Percentiles rank a stretch among this genome's conserved stretches.
These are phyloP conservation scores for Ophion slaviceki DNA, from an alignment of 2,888 invertebrate genomes.

Conservation along the genomic window DNA sequence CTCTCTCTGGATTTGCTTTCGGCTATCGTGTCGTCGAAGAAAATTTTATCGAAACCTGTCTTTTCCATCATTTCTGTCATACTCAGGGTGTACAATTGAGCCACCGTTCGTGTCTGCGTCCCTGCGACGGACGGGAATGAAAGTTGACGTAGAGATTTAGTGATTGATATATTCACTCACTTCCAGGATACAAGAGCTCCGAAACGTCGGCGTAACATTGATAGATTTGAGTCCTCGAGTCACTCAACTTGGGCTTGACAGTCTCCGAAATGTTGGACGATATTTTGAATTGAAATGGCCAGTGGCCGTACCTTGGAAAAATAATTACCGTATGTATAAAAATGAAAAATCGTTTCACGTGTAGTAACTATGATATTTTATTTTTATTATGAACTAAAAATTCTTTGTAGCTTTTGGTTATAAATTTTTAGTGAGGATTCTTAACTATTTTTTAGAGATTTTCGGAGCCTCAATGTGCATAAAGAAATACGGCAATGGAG, in stretches of 20 bases:
- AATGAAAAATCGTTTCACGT: background rate
- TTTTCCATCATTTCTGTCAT: constrained; percentile 68
- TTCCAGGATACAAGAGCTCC: constrained; percentile 78
- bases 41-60: constrained; percentile 68
- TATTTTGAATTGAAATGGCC: constrained; percentile 76
- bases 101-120: constrained; percentile 69
- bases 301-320: constrained; percentile 71
- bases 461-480: too few relatives aligned
- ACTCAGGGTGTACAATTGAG: constrained; percentile 70
- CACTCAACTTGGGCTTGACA: constrained; percentile 49
- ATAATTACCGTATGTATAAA: background rate
- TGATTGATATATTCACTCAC: constrained; percentile 65
- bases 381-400: too few relatives aligned
- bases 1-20: constrained; percentile 67
- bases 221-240: constrained; percentile 63
- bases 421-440: too few relatives aligned
- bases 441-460: too few relatives aligned
- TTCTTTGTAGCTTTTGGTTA: too few relatives aligned
- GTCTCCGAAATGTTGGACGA: constrained; percentile 29
- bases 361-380: background rate
- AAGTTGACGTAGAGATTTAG: background rate
- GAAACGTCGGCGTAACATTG: constrained; percentile 75
- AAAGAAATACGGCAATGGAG: too few relatives aligned
- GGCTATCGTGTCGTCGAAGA: constrained; percentile 62
- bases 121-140: constrained; percentile 56